Evolutionary conservation across 2,888 invertebrate species (phyloP), one percentile per base, ranked within the genome.

Genomic region (Rosalia funebris): DNA sequence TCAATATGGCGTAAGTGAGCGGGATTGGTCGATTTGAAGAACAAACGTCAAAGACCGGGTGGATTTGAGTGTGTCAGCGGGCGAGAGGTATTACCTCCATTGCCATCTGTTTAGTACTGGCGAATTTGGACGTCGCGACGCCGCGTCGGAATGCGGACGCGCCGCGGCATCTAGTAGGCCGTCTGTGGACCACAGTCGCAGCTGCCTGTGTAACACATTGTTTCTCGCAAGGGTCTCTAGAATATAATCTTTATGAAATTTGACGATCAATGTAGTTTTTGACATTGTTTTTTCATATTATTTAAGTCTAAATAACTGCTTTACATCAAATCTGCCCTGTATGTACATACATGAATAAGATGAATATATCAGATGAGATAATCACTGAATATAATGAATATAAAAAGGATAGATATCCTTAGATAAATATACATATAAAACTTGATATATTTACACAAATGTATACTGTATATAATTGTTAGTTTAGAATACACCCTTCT

Each of bases 21-120:
- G 81, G 83, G 84, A 87, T 87, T 86, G 86, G 86, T 86, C 86
- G 86, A 86, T 85, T 59, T 83, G 84, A 82, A 83, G 81, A 75
- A 56, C 32, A 85, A 85, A 86, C 86, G 85, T 86, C 86, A 85
- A 82, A 82, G 84, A 84, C 84, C 84, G 79, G 82, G 75, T 79
- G 74, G 47, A n/a, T n/a, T n/a, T n/a, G n/a, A 63, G 52, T 61
- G 36, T 36, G 17, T 53, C 32, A 42, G 12, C 31, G 17, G 9
- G 41, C 25, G 15, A 16, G 42, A 42, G 57, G 37, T 59, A 64
- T 57, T 54, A 55, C 44, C 65, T 59, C 60, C 59, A 36, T 60
- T 63, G 62, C 65, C 65, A 60, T 60, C 63, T 65, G 60, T 45
- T 60, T 60, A 52, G 56, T 44, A 63, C 65, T 65, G 62, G 60